These are phyloP conservation scores for Neodiprion fabricii DNA, from an alignment of 1,140 invertebrate genomes.

Conservation along the genomic window DNA sequence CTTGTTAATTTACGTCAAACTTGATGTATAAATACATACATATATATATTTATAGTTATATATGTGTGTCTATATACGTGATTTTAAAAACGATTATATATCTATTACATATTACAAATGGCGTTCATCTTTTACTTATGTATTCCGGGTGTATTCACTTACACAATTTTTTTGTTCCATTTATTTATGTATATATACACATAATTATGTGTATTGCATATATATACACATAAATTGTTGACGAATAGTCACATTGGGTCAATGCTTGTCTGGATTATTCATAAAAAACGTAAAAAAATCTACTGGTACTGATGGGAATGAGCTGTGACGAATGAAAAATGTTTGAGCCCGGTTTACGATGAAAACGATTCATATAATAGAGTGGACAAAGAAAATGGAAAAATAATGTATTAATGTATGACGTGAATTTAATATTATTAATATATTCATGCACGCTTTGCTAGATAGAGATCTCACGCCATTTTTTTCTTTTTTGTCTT, in stretches of 20 bases:
- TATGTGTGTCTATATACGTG: not conserved
- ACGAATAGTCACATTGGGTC: constrained; percentile 1
- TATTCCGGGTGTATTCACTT: not conserved
- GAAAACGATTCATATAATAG: not conserved
- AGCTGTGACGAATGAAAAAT: not conserved
- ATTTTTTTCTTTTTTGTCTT: no score
- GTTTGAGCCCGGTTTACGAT: not conserved
- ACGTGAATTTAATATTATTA: no score
- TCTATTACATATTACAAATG: constrained; percentile 1
- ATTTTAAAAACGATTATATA: constrained; percentile 1
- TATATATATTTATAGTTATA: no score
- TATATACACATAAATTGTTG: not conserved
- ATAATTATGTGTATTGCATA: not conserved
- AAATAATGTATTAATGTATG: not conserved
- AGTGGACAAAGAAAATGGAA: not conserved
- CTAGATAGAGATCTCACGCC: no score
- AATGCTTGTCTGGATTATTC: constrained; percentile 3
- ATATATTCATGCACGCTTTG: no score
- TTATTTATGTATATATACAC: not conserved
- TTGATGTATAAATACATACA: not conserved
- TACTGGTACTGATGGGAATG: constrained; percentile 7
- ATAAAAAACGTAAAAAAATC: constrained; percentile 4
- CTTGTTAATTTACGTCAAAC: not conserved
- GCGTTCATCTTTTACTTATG: not conserved
- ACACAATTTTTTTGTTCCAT: not conserved